Percentiles rank a stretch among this genome's conserved stretches.
These are phyloP conservation scores for Sminthopsis crassicaudata DNA, from an alignment of 2,113 vertebrate genomes.

Conservation along the genomic window DNA sequence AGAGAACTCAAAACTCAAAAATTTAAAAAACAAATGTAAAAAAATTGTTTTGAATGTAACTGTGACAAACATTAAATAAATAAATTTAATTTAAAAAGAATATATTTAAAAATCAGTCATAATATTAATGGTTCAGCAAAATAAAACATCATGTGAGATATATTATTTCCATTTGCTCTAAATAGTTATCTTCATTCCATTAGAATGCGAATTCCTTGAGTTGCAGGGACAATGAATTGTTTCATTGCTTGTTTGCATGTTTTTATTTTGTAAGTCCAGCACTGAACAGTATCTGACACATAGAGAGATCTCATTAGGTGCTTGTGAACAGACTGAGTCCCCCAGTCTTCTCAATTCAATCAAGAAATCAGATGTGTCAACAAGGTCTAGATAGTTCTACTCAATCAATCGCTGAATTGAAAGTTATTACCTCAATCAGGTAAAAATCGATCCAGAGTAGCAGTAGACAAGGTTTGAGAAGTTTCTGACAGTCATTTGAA, in stretches of 20 bases:
- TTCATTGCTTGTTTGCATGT: neutral
- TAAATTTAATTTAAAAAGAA: neutral
- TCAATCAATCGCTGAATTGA: neutral
- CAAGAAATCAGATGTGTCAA: neutral
- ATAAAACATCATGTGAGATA: neutral
- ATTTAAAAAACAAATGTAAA: no score
- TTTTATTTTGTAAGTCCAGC: neutral
- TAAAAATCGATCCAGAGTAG: neutral
- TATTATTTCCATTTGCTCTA: neutral
- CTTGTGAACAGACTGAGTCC: neutral
- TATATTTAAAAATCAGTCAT: neutral
- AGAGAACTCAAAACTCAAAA: no score
- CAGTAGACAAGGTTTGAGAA: neutral
- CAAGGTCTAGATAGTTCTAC: neutral
- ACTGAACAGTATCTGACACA: neutral
- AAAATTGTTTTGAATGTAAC: no score
- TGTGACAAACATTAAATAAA: no score
- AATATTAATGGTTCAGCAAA: neutral
- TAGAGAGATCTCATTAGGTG: neutral
- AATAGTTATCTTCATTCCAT: neutral
- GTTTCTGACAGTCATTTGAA: neutral
- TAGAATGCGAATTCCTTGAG: neutral
- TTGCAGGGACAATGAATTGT: no score
- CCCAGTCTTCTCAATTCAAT: neutral
- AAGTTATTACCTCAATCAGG: neutral